Base-by-base conservation (phyloP, 2,888 invertebrate genomes). In the Cactoblastis cactorum region DNA sequence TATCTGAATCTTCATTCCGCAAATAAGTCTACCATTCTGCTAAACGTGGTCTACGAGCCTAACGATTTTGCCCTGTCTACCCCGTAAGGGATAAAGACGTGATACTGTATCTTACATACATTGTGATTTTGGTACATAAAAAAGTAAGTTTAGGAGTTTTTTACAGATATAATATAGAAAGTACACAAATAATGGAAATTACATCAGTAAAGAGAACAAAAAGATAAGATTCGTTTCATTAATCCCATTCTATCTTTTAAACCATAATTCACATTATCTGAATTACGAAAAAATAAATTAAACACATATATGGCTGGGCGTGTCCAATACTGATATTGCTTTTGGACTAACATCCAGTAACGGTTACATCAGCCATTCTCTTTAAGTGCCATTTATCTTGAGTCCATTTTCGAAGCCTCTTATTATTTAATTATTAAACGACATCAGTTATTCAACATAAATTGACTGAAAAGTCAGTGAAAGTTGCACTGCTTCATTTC, bases 331-430 rank as follows among this genome's bases (percentile, higher is more conserved):
- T 35, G 35, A 45, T 28, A 45, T 52, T 41, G 22, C 53, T 39
- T 35, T 35, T 43, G 50, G 61, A 56, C 46, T 51, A 51, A 61
- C 54, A 61, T 59, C 61, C 67, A 64, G 56, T 65, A 67, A 69
- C 73, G 73, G 71, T 82, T 80, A 67, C 80, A 68, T 79, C 74
- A 82, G 59, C 67, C 75, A 74, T 77, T 79, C 78, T 75, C 67
- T 68, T 17, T 55, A 61, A 54, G 51, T 52, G 34, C 62, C 54
- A 56, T 60, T 60, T 63, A 69, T 67, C 65, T 62, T 64, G 58
- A 50, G 56, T 59, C 62, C 61, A 71, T 71, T 72, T 67, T 61
- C 62, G 65, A 69, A 63, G 61, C 63, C 58, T 47, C 63, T 58
- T 69, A 73, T 73, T 67, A 73, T 76, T 76, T 66, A 64, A 76